Base-by-base conservation (phyloP, 2,113 vertebrate species). In the Limnothrissa miodon region DNA sequence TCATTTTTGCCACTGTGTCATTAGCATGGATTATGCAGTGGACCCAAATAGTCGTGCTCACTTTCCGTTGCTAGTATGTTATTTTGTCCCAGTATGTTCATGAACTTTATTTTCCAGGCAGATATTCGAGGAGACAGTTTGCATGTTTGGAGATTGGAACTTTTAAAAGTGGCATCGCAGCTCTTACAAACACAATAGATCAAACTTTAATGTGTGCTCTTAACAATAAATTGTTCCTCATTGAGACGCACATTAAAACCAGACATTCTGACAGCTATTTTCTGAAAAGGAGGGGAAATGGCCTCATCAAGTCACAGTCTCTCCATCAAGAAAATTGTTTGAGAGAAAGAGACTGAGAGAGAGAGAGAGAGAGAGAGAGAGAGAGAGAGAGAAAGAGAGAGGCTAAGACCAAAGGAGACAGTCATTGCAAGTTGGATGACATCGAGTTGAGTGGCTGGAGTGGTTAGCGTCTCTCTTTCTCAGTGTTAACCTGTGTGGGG, bases 1-100 rank as follows among this genome's bases (percentile, higher is more conserved):
- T 84, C 82, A 80, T 45, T 74, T 39, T 21, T 23, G 42, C 56
- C 82, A 88, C 81, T 53, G 74, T 74, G 19, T 84, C 85, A 87
- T 86, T 89, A 81, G 85, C 39, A 29, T 4, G 70, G 82, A 88
- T 89, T 87, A 85, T 21, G 44, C 42, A 17, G 39, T 25, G 59
- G 25, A 25, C 51, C 45, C 13, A 53, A 23, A 44, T 8, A 82
- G 39, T 8, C 48, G 44, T 87, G 45, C 56, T 86, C 79, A 36
- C 39, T 81, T 56, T 25, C 23, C 48, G 82, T 59, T 19, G 70
- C 29, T 78, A 80, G 48, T n/a, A 17, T 39, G 66, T 56, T 82
- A 48, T 85, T 15, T 21, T 83, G 74, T 78, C 2, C 56, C 5
- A 78, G 1, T 84, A 1, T 5, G 48, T 6, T 56, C 51, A 21